Percentiles rank a stretch among this genome's conserved stretches.
These are phyloP conservation scores for Vannuccia rotundouncinata DNA, from an alignment of 2,888 invertebrate genomes.

Conservation along the genomic window DNA sequence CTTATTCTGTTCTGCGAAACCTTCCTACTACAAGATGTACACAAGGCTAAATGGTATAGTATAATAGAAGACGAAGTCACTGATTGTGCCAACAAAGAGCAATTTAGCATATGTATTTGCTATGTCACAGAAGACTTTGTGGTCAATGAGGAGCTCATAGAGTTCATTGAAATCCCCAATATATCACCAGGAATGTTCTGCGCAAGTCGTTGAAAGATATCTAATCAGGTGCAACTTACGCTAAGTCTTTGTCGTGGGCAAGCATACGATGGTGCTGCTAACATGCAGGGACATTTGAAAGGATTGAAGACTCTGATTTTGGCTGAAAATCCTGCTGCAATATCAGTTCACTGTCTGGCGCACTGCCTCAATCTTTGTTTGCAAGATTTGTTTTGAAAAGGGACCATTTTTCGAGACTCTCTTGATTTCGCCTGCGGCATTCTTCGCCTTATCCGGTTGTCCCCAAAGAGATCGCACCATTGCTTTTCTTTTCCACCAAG, in stretches of 20 bases:
- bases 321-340: background rate
- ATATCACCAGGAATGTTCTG: background rate
- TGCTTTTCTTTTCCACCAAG: conserved; percentile 9
- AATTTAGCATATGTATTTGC: background rate
- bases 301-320: background rate
- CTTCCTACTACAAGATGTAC: background rate
- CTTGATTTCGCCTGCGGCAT: background rate
- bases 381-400: background rate
- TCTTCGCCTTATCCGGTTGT: conserved; percentile 11
- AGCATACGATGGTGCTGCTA: background rate
- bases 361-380: conserved; percentile 6
- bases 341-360: conserved; percentile 14
- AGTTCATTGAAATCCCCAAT: background rate
- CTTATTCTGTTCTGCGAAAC: background rate
- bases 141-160: background rate
- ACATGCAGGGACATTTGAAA: background rate
- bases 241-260: background rate
- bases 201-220: background rate
- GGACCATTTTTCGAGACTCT: background rate
- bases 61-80: background rate
- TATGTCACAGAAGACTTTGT: background rate
- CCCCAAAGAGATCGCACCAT: conserved; percentile 4
- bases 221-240: background rate
- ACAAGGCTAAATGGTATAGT: background rate
- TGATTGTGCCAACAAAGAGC: background rate